A percentile compares a stretch with the other conserved stretches of the same genome.
phyloP scores from a whole-genome alignment of 2,113 vertebrate species.

The Alexandromys fortis region DNA sequence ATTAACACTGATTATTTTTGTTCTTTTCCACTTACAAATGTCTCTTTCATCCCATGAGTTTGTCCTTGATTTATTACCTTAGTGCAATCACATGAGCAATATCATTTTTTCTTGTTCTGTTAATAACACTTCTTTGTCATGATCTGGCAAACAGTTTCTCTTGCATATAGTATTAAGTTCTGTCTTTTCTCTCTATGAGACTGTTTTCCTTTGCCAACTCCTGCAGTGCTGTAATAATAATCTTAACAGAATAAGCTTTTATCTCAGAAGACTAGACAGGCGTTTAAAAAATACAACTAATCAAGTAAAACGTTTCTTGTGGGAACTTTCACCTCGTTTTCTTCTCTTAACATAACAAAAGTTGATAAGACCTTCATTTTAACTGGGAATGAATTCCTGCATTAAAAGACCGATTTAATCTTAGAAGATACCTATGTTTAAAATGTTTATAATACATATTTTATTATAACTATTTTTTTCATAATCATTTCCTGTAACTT shows the following conservation, averaged over 20 bases:
- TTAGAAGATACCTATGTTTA: constrained; percentile 61
- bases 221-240: neutral
- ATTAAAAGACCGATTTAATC: constrained; percentile 24
- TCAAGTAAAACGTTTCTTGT: constrained; percentile 54
- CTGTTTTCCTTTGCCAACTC: constrained; percentile 24
- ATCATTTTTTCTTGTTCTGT: neutral
- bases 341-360: constrained; percentile 63
- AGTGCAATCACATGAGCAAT: neutral
- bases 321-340: constrained; percentile 59
- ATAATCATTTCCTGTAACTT: constrained; percentile 29
- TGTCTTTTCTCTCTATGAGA: neutral
- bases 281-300: constrained; percentile 18
- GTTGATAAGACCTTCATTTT: constrained; percentile 42
- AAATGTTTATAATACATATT: constrained; percentile 56
- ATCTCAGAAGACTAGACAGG: constrained; percentile 32
- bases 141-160: neutral
- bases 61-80: neutral
- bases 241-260: constrained; percentile 42
- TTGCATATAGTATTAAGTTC: neutral
- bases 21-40: neutral
- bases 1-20: neutral
- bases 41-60: neutral
- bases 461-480: constrained; percentile 52
- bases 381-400: constrained; percentile 44
- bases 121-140: neutral